Conservation (phyloP, 2,797 vertebrate genomes). For the Thripadectes ignobilis region DNA sequence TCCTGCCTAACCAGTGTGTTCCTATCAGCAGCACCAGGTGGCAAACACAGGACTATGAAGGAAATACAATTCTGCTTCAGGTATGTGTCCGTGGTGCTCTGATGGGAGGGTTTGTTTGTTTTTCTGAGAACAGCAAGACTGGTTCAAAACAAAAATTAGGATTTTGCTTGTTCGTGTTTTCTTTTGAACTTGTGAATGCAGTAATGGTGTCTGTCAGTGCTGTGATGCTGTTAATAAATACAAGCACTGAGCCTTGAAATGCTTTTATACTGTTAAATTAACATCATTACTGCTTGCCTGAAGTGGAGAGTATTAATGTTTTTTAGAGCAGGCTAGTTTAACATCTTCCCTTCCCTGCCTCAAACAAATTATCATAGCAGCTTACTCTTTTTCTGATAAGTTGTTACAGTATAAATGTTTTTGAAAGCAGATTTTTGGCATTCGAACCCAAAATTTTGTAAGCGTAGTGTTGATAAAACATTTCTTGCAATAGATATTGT, state of each 20-base stretch:
- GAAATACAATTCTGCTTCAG: constrained; percentile 93
- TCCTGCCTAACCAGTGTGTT: constrained; percentile 90
- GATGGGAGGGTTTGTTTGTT: background rate
- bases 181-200: background rate
- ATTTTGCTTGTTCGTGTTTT: background rate
- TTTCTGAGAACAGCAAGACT: background rate
- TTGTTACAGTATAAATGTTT: background rate
- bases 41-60: constrained; percentile 95
- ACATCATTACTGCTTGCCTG: background rate
- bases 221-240: background rate
- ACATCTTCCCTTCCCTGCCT: background rate
- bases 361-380: background rate
- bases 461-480: background rate
- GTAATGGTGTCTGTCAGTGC: background rate
- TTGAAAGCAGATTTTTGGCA: background rate
- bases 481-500: accelerated
- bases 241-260: background rate
- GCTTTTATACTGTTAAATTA: background rate
- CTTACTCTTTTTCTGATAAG: background rate
- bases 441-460: background rate
- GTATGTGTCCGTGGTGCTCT: constrained; percentile 65
- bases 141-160: background rate
- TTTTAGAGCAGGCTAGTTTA: background rate
- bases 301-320: background rate
- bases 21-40: constrained; percentile 92